Evolutionary conservation across 1,140 invertebrate species (phyloP).

Genomic region (Sipha flava): DNA sequence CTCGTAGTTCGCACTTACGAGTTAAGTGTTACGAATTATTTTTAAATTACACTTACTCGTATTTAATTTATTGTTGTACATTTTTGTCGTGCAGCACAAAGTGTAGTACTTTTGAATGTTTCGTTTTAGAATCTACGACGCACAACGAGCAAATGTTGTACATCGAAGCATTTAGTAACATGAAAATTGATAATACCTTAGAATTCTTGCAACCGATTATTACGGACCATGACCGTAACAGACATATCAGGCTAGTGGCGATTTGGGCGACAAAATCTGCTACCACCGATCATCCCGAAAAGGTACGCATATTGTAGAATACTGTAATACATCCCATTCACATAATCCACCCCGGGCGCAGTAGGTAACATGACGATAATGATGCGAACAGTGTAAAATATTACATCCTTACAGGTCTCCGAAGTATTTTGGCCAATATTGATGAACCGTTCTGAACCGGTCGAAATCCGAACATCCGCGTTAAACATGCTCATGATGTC

Average conservation of each 20-base stretch:
- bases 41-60: no score
- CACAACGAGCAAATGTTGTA: conserved; percentile 61
- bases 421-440: conserved; percentile 60
- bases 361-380: neutral
- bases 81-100: no score
- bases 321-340: no score
- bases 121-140: conserved; percentile 50
- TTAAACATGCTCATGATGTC: conserved; percentile 54
- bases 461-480: conserved; percentile 58
- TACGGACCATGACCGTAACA: conserved; percentile 45
- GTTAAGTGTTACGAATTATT: no score
- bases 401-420: conserved; percentile 46
- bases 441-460: conserved; percentile 54
- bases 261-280: conserved; percentile 53
- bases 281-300: conserved; percentile 48
- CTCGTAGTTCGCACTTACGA: no score
- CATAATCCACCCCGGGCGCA: no score
- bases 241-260: conserved; percentile 52
- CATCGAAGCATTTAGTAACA: conserved; percentile 57
- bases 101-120: no score
- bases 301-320: conserved; percentile 46
- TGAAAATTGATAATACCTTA: conserved; percentile 52
- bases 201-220: conserved; percentile 55
- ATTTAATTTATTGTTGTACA: neutral
- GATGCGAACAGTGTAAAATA: neutral